Evolutionary conservation across 64 coral and sea anemone species (phyloP).

Genomic region (Acropora yongei): DNA sequence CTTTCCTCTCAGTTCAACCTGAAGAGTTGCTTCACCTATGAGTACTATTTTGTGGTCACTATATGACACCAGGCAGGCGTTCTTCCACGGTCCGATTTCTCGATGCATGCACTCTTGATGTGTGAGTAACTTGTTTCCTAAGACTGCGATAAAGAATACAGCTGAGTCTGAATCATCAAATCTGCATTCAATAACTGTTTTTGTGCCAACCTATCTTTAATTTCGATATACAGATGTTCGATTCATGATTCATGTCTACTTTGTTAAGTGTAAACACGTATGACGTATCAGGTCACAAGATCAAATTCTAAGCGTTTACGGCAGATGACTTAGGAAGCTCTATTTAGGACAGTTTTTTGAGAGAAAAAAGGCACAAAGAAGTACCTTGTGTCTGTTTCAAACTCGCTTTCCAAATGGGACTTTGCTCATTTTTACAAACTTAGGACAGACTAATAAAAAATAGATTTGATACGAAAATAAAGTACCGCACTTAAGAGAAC

Average conservation of each 20-base stretch:
- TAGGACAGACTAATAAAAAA: background rate
- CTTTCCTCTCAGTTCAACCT: background rate
- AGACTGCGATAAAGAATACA: too few relatives aligned
- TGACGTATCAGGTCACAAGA: too few relatives aligned
- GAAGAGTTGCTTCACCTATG: background rate
- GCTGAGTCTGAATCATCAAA: conserved; percentile 6
- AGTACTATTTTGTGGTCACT: background rate
- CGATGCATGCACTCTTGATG: too few relatives aligned
- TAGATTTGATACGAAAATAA: background rate
- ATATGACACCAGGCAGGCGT: background rate
- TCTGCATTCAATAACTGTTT: background rate
- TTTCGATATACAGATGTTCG: background rate
- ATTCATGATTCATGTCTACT: background rate
- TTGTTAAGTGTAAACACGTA: too few relatives aligned
- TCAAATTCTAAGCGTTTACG: too few relatives aligned
- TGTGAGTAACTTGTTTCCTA: too few relatives aligned
- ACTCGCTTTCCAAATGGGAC: background rate
- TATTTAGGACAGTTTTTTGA: too few relatives aligned
- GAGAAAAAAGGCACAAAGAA: too few relatives aligned
- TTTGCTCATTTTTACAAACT: background rate
- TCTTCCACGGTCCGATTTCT: background rate
- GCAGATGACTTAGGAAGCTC: too few relatives aligned
- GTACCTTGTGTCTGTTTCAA: too few relatives aligned
- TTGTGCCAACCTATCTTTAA: background rate
- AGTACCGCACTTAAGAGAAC: background rate